A percentile compares a stretch with the other conserved stretches of the same genome.
Conservation (phyloP, 92 coral and sea anemone species). For the Blastomussa wellsi region DNA sequence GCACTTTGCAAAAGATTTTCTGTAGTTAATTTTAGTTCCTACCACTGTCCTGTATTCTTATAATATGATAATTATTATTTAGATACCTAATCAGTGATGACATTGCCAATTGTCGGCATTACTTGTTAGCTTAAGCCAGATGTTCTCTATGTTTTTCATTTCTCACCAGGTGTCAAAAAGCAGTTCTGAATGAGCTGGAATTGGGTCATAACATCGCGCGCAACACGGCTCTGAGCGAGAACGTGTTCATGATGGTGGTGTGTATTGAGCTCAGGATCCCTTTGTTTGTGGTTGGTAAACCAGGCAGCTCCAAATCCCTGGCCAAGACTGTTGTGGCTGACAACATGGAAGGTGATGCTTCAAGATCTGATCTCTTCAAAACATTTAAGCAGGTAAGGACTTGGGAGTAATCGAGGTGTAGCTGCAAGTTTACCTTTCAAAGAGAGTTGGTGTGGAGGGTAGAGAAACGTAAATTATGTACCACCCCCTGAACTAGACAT, state of each 20-base stretch:
- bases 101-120: neutral
- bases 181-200: constrained; percentile 65
- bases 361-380: constrained; percentile 61
- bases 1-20: neutral
- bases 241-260: constrained; percentile 94
- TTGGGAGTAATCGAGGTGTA: neutral
- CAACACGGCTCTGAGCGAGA: constrained; percentile 81
- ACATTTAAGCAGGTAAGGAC: constrained; percentile 71
- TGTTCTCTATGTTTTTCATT: neutral
- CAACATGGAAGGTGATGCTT: constrained; percentile 76
- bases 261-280: constrained; percentile 93
- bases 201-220: constrained; percentile 82
- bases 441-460: no score
- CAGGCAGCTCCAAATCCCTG: constrained; percentile 89
- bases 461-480: no score
- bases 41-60: no score
- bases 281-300: constrained; percentile 92
- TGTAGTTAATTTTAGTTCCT: no score
- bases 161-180: constrained; percentile 70
- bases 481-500: no score
- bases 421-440: neutral
- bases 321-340: constrained; percentile 83
- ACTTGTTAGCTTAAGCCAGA: neutral
- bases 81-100: no score
- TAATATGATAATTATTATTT: no score